These are phyloP conservation scores for Nasonia vitripennis DNA, from an alignment of 1,140 invertebrate species.

Conservation along the genomic window DNA sequence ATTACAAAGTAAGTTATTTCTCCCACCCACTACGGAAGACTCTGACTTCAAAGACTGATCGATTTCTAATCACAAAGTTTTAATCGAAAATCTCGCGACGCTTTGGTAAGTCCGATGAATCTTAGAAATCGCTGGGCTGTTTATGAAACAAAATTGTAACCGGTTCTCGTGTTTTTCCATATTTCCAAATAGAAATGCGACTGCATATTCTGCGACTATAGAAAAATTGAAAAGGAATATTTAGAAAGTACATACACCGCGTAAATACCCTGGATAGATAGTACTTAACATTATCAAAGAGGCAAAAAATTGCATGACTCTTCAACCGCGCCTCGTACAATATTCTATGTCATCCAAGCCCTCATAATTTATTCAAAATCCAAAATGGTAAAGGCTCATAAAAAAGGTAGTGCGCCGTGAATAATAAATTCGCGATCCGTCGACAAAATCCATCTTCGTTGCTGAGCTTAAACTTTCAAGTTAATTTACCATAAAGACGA, in stretches of 20 bases:
- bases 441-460: background rate
- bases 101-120: slow-evolving; percentile 29
- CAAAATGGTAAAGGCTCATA: too few relatives aligned
- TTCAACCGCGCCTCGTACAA: too few relatives aligned
- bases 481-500: background rate
- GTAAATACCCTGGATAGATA: too few relatives aligned
- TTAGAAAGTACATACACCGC: too few relatives aligned
- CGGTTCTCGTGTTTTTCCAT: background rate
- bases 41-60: slow-evolving; percentile 12
- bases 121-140: slow-evolving; percentile 2
- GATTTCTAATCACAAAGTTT: slow-evolving; percentile 51
- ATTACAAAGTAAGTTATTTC: slow-evolving; percentile 29
- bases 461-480: slow-evolving; percentile 10
- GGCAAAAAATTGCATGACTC: too few relatives aligned
- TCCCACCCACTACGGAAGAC: slow-evolving; percentile 5
- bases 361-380: too few relatives aligned
- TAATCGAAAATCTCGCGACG: slow-evolving; percentile 40
- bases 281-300: background rate
- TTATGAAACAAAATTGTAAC: background rate
- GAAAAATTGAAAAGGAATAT: too few relatives aligned
- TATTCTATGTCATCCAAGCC: too few relatives aligned
- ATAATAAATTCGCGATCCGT: background rate
- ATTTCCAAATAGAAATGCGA: too few relatives aligned
- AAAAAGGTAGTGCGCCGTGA: background rate
- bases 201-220: too few relatives aligned